Conservation (phyloP, 2,113 vertebrate genomes). For the Zosterops borbonicus region DNA sequence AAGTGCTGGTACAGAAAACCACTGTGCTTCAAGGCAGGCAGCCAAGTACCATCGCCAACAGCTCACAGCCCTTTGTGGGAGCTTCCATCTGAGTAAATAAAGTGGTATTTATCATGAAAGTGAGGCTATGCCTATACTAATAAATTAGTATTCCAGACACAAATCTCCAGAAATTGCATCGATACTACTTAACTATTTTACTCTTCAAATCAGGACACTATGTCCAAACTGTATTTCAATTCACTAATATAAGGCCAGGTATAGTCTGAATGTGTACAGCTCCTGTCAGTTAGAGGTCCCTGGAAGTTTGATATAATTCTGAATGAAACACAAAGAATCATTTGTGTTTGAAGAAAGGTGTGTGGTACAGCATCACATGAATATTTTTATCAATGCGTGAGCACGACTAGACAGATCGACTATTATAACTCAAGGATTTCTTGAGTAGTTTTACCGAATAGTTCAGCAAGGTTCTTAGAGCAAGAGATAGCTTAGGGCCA, state of each 20-base stretch:
- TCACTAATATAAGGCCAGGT: neutral
- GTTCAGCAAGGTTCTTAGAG: neutral
- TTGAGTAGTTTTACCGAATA: neutral
- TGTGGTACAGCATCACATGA: neutral
- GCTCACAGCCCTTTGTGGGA: neutral
- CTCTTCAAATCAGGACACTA: neutral
- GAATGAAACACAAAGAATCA: neutral
- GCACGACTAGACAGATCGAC: neutral
- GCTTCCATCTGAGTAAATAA: neutral
- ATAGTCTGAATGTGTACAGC: neutral
- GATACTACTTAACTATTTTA: neutral
- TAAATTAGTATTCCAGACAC: conserved; percentile 12
- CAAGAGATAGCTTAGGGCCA: neutral
- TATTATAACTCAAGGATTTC: neutral
- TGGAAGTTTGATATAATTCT: neutral
- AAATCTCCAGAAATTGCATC: neutral
- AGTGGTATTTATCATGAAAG: conserved; percentile 21
- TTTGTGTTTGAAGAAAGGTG: neutral
- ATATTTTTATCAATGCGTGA: neutral
- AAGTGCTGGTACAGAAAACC: conserved; percentile 6
- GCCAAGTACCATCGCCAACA: neutral
- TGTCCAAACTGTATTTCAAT: neutral
- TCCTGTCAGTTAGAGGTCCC: neutral
- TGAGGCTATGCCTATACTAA: neutral
- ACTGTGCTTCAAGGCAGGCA: neutral